Base-by-base conservation (phyloP, 2,797 vertebrate species). In the Halcyon smyrnensis region DNA sequence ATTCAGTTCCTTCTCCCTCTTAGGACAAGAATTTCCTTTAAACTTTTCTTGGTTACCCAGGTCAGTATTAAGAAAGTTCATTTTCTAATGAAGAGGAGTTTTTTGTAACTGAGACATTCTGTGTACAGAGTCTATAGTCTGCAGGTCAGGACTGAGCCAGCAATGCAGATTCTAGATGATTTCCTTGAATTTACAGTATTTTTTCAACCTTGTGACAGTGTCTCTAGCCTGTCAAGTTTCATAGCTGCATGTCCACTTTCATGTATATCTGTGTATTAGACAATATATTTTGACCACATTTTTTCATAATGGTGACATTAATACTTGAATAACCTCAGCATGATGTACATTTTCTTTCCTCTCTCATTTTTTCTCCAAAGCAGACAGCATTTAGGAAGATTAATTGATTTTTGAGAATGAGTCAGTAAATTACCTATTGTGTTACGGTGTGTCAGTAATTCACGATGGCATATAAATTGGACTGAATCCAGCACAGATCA, bases 401-500 rank as follows among this genome's bases (percentile, higher is more conserved):
- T 30, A 81, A 82, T 57, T 77, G 41, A 65, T 71, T 85, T 81
- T 92, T 51, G 53, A 79, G 36, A 80, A 34, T 77, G 71, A 96
- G 39, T 96, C 75, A 89, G 77, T 81, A 78, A 82, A 56, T 73
- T 71, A 51, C 60, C 28, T 53, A 24, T 75, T 90, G 48, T 79
- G 74, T 53, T 91, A 43, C 25, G 63, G 21, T 9, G 39, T 90
- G 68, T 93, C 89, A 91, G 32, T 86, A 92, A 83, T 90, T 95
- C 50, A 73, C 7, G 16, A 19, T 89, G 70, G 91, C 67, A 76
- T 84, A 67, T 64, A 95, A 84, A 92, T 68, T 80, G 77, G 78
- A 69, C 54, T 82, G 94, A 79, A 79, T 79, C 56, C 90, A 89
- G 82, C 45, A 90, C 30, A 92, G 78, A 86, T 88, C 82, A 89